Conservation (phyloP, 2,797 vertebrate species). For the Cygnus olor region DNA sequence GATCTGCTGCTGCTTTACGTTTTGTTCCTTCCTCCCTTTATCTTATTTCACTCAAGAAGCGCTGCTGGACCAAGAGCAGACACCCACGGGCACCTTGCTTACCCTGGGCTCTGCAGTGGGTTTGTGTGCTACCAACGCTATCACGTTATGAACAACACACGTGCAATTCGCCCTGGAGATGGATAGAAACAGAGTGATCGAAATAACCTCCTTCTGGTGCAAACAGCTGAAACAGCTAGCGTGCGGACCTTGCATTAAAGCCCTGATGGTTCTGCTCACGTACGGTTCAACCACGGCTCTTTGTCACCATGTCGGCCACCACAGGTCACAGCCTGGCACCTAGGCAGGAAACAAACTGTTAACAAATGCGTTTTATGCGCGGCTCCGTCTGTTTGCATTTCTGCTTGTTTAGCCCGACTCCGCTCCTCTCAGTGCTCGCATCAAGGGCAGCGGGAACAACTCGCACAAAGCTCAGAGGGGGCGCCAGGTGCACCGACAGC, state of each 20-base stretch:
- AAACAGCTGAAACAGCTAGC: not conserved
- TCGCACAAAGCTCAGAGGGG: not conserved
- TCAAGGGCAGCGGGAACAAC: not conserved
- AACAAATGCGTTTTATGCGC: not conserved
- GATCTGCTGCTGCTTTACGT: not conserved
- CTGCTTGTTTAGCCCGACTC: not conserved
- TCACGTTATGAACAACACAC: fast-evolving
- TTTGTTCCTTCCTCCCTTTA: not conserved
- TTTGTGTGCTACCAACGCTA: not conserved
- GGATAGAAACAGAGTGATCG: not conserved
- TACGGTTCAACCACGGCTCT: no score
- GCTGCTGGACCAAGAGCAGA: not conserved
- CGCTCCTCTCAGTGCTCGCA: no score
- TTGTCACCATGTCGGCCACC: not conserved
- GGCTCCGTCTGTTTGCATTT: not conserved
- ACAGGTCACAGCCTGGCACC: no score
- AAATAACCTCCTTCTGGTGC: not conserved
- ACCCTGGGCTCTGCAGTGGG: fast-evolving
- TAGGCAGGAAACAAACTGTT: not conserved
- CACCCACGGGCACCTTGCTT: not conserved
- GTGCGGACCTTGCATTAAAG: fast-evolving
- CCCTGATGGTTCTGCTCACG: not conserved
- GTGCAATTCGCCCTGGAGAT: fast-evolving
- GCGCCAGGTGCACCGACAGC: not conserved
- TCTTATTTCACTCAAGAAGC: not conserved